These are phyloP conservation scores for Macrobrachium rosenbergii DNA, from an alignment of 1,140 invertebrate species.

Conservation along the genomic window DNA sequence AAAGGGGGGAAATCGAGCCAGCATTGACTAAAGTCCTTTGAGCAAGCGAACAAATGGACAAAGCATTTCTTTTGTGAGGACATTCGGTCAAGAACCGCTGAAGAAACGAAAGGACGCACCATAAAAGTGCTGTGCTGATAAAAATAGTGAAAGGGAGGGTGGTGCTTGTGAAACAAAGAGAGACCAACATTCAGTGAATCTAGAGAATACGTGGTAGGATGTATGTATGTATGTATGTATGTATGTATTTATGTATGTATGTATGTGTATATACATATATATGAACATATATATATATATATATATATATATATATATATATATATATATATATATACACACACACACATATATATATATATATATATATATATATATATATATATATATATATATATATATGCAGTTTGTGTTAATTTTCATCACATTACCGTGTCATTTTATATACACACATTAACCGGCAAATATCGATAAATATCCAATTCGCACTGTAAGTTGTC, in stretches of 20 bases:
- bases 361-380: conserved; percentile 15
- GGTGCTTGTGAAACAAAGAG: too few species aligned
- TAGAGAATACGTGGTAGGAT: neutral
- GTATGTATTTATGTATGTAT: neutral
- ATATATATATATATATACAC: neutral
- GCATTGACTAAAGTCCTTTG: too few species aligned
- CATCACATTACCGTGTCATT: too few species aligned
- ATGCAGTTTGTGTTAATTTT: too few species aligned
- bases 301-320: neutral
- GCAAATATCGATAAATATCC: too few species aligned
- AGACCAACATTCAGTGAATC: too few species aligned
- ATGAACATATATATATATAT: neutral
- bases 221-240: neutral
- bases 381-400: too few species aligned
- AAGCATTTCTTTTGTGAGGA: neutral
- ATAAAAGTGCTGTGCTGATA: neutral
- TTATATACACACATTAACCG: too few species aligned
- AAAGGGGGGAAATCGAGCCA: too few species aligned
- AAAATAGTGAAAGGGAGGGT: too few species aligned
- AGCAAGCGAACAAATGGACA: too few species aligned
- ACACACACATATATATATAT: neutral
- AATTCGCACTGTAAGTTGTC: too few species aligned
- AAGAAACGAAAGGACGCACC: neutral
- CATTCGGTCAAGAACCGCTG: neutral
- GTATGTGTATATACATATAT: neutral